Conservation (phyloP, 1,140 invertebrate species). For the Trinorchestia longiramus region DNA sequence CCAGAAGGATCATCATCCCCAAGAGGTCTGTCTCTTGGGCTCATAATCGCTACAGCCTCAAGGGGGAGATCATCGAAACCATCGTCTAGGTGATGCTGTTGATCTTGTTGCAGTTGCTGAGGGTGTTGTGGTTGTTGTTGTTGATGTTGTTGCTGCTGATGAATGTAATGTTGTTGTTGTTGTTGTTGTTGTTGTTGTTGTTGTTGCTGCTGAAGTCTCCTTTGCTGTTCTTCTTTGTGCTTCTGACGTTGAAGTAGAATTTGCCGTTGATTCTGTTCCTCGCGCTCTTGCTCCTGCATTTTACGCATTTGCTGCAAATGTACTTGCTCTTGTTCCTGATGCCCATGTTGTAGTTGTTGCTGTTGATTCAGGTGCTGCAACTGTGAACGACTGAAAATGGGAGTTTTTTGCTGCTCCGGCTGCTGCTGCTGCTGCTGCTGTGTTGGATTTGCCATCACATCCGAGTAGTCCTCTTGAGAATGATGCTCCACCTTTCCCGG, state of each 20-base stretch:
- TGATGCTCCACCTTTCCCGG: not conserved
- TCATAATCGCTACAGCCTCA: not conserved
- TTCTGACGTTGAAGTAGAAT: constrained; percentile 49
- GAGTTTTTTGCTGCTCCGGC: constrained; percentile 40
- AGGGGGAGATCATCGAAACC: constrained; percentile 12
- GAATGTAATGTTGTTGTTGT: not conserved
- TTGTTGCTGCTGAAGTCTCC: constrained; percentile 33
- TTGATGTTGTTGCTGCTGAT: constrained; percentile 18
- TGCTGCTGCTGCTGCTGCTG: not conserved
- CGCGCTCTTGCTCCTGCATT: constrained; percentile 46
- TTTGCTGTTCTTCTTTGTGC: constrained; percentile 40
- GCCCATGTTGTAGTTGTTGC: constrained; percentile 17
- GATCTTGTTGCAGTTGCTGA: constrained; percentile 43
- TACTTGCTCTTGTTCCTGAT: constrained; percentile 32
- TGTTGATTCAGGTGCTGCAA: not conserved
- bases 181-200: not conserved
- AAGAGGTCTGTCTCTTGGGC: constrained; percentile 2
- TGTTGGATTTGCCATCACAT: not conserved
- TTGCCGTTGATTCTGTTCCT: constrained; percentile 48
- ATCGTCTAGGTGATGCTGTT: constrained; percentile 53
- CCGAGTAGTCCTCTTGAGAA: not conserved
- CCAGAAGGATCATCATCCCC: constrained; percentile 14
- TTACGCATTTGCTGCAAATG: constrained; percentile 51
- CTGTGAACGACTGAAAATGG: constrained; percentile 43
- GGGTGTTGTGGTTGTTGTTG: constrained; percentile 9